Conservation (phyloP, 2,888 invertebrate species). For the Melolontha melolontha region DNA sequence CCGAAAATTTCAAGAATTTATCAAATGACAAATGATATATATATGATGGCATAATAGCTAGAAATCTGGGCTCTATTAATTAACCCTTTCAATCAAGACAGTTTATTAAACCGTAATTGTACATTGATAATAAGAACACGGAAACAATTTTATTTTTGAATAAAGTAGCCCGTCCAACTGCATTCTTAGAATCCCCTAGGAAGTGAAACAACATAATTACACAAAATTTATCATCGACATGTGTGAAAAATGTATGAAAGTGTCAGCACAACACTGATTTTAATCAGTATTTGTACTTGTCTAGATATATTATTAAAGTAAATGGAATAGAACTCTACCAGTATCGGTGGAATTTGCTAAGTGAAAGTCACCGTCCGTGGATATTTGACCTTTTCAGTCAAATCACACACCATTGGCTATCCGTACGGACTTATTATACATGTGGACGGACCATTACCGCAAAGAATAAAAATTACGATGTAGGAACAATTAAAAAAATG, state of each 20-base stretch:
- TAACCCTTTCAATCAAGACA: no score
- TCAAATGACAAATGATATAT: no score
- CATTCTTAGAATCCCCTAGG: neutral
- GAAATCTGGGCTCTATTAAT: no score
- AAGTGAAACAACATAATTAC: no score
- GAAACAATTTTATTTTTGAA: neutral
- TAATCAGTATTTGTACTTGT: constrained; percentile 1
- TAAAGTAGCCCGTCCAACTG: neutral
- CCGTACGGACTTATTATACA: no score
- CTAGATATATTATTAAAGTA: constrained; percentile 38
- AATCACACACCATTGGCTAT: constrained; percentile 19
- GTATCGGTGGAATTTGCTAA: constrained; percentile 50
- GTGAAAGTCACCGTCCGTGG: constrained; percentile 56
- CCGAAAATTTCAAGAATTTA: no score
- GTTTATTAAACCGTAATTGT: no score
- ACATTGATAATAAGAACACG: neutral
- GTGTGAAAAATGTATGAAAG: no score
- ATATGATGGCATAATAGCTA: no score
- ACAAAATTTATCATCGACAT: no score
- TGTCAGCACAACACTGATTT: neutral
- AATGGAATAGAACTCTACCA: constrained; percentile 35
- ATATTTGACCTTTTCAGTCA: constrained; percentile 54
- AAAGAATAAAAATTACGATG: neutral
- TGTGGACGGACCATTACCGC: constrained; percentile 1
- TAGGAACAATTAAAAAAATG: constrained; percentile 5